Evolutionary conservation across 1,140 invertebrate species (phyloP).

Genomic region (Matsumurasca onukii): DNA sequence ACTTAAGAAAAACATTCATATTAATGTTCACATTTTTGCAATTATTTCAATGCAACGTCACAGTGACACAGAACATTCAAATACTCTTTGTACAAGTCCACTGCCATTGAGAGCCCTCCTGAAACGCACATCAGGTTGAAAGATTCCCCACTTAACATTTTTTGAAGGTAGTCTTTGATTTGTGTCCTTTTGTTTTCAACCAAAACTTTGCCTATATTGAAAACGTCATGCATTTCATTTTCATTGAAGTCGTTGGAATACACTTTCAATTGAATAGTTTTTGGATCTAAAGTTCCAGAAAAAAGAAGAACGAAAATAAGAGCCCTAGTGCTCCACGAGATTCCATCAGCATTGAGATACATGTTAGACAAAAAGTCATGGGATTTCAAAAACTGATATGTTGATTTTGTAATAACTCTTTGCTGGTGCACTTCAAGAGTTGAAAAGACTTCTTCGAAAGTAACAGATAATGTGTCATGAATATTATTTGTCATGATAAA

Average conservation of each 20-base stretch:
- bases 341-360: constrained; percentile 54
- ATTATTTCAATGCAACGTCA: constrained; percentile 12
- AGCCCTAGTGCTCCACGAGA: constrained; percentile 55
- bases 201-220: constrained; percentile 41
- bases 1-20: too few relatives aligned
- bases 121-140: constrained; percentile 33
- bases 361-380: constrained; percentile 53
- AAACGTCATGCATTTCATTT: constrained; percentile 40
- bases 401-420: neutral
- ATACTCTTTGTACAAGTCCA: constrained; percentile 46
- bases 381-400: constrained; percentile 53
- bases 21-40: too few relatives aligned
- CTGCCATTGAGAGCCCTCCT: constrained; percentile 45
- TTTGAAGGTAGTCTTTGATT: constrained; percentile 37
- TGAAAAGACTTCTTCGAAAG: constrained; percentile 35
- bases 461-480: constrained; percentile 38
- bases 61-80: constrained; percentile 40
- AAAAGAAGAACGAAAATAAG: constrained; percentile 47
- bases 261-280: constrained; percentile 46
- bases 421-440: constrained; percentile 26
- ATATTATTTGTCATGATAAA: constrained; percentile 42
- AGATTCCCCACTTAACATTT: constrained; percentile 39
- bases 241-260: constrained; percentile 44
- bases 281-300: constrained; percentile 35
- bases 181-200: constrained; percentile 43